These are phyloP conservation scores for Tamandua tetradactyla DNA, from an alignment of 2,797 vertebrate species.

Conservation along the genomic window DNA sequence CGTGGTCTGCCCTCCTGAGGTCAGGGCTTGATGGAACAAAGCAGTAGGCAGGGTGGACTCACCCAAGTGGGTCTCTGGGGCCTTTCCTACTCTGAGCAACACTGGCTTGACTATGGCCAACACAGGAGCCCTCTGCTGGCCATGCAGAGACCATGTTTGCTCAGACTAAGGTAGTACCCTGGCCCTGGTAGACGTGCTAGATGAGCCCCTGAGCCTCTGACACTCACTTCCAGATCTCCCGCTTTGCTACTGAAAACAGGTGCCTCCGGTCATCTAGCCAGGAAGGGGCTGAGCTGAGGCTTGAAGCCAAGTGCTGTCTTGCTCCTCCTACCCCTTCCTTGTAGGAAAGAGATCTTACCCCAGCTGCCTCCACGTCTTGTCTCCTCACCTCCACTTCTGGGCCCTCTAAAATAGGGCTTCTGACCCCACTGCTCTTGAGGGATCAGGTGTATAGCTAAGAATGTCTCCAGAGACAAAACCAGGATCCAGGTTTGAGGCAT, in stretches of 20 bases:
- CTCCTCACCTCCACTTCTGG: neutral
- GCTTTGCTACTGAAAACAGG: neutral
- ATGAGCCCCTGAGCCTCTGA: neutral
- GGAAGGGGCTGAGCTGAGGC: neutral
- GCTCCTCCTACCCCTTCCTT: neutral
- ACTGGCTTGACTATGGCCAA: accelerated
- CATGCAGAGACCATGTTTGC: neutral
- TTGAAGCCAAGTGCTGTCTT: neutral
- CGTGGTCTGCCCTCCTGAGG: neutral
- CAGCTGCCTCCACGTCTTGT: neutral
- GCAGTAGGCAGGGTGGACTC: neutral
- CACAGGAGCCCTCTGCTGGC: conserved; percentile 65
- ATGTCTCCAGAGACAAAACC: neutral
- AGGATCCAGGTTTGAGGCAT: neutral
- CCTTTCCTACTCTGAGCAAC: neutral
- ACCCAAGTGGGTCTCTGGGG: neutral
- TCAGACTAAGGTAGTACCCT: too few species aligned
- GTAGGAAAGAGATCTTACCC: neutral
- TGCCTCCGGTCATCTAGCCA: neutral
- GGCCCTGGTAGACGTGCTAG: too few species aligned
- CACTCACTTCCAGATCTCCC: neutral
- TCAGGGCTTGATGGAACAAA: neutral
- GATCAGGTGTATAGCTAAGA: neutral
- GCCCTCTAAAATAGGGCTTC: neutral
- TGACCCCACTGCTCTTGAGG: neutral